phyloP scores from a whole-genome alignment of 2,113 vertebrate species.

The Lepisosteus oculatus region DNA sequence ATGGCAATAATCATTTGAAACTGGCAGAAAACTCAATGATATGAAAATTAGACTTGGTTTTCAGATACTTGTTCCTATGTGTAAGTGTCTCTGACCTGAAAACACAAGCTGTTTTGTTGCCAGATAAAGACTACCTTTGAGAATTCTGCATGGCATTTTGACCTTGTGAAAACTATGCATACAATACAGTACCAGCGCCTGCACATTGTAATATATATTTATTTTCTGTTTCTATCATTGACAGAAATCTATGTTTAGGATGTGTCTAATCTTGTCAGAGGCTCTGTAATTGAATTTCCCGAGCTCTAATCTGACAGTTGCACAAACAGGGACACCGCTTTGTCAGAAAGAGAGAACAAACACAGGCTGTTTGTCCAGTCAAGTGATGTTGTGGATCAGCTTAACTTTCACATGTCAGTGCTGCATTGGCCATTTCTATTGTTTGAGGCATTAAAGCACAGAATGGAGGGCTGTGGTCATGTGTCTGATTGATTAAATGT shows the following conservation, averaged over 20 bases:
- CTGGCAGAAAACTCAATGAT: too few relatives aligned
- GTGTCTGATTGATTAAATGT: too few relatives aligned
- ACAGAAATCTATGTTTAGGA: background rate
- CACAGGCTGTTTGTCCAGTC: background rate
- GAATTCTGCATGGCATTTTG: too few relatives aligned
- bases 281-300: background rate
- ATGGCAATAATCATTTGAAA: too few relatives aligned
- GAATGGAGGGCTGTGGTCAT: background rate
- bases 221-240: background rate
- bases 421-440: background rate
- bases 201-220: too few relatives aligned
- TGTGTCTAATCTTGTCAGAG: background rate
- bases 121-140: too few relatives aligned
- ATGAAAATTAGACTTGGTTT: too few relatives aligned
- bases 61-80: too few relatives aligned
- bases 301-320: background rate
- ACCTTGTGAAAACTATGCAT: too few relatives aligned
- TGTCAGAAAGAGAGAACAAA: background rate
- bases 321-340: background rate
- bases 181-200: too few relatives aligned
- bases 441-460: background rate
- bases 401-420: background rate
- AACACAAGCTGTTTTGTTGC: too few relatives aligned
- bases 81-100: too few relatives aligned
- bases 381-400: background rate